Conservation (phyloP, 2,888 invertebrate genomes). For the Strigamia crassipes region DNA sequence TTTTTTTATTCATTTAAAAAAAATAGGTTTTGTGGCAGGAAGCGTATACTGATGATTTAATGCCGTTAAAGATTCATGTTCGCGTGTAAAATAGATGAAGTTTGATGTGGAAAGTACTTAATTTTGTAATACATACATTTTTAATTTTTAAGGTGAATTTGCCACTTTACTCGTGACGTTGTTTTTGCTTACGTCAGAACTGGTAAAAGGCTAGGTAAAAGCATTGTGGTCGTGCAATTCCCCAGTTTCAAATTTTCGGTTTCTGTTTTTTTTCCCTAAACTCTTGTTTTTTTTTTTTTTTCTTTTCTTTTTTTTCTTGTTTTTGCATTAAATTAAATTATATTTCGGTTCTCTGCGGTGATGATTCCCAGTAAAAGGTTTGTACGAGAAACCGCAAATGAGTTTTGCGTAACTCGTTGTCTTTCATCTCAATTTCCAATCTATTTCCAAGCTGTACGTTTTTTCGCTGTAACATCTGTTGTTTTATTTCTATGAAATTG, state of each 20-base stretch:
- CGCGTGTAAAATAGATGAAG: not conserved
- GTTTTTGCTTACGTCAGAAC: not conserved
- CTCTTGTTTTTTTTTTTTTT: not conserved
- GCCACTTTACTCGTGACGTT: not conserved
- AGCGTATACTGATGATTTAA: no score
- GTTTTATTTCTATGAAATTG: not conserved
- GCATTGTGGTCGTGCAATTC: not conserved
- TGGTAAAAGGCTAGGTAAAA: not conserved
- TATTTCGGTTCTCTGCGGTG: not conserved
- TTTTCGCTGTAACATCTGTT: not conserved
- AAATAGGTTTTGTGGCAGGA: no score
- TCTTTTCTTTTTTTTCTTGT: no score
- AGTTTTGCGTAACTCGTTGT: no score
- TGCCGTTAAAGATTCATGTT: no score
- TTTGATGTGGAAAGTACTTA: not conserved
- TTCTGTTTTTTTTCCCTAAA: not conserved
- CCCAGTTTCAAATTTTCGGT: not conserved
- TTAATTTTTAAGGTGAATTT: not conserved
- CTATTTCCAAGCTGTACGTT: not conserved
- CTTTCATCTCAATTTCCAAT: not conserved
- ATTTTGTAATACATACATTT: not conserved
- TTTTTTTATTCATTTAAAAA: no score
- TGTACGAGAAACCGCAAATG: no score
- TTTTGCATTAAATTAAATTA: no score
- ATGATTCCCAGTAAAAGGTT: not conserved